A percentile compares a stretch with the other conserved stretches of the same genome.
phyloP scores from a whole-genome alignment of 2,888 invertebrate genomes.

The Zelleria hepariella region DNA sequence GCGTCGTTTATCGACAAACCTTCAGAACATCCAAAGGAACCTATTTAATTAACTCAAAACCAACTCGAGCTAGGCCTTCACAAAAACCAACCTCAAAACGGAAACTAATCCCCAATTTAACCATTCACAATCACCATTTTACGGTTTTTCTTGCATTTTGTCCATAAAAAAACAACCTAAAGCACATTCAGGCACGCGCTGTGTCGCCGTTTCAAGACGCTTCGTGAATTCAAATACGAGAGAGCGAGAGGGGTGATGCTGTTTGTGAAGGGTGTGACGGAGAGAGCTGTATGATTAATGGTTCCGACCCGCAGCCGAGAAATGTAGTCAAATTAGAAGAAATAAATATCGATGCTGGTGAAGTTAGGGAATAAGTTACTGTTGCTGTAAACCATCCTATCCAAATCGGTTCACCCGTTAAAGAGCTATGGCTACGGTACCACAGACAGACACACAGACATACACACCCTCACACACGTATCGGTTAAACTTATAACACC shows the following conservation, averaged over 20 bases:
- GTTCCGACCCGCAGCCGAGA: conserved; percentile 47
- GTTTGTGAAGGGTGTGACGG: conserved; percentile 17
- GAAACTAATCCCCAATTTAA: conserved; percentile 40
- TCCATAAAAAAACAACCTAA: conserved; percentile 31
- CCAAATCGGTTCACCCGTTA: too few species aligned
- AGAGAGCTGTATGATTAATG: conserved; percentile 46
- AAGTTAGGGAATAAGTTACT: neutral
- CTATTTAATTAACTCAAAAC: conserved; percentile 6
- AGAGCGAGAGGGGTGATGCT: conserved; percentile 30
- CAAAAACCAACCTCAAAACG: conserved; percentile 20
- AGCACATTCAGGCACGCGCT: conserved; percentile 52
- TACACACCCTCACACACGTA: too few species aligned
- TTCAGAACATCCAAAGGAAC: neutral
- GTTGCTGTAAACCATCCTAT: too few species aligned
- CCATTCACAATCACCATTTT: conserved; percentile 46
- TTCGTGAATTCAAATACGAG: conserved; percentile 41
- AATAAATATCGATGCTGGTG: conserved; percentile 41
- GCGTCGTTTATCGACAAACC: too few species aligned
- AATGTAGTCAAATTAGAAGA: conserved; percentile 66
- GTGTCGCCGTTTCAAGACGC: conserved; percentile 41
- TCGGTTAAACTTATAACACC: too few species aligned
- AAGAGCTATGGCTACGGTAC: too few species aligned
- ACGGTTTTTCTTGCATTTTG: conserved; percentile 54
- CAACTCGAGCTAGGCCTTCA: conserved; percentile 1
- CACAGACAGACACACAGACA: too few species aligned